Evolutionary conservation across 23 tunicate genomes (phyloP), one percentile per base, ranked within the genome.

Genomic region (Corella eumyota): DNA sequence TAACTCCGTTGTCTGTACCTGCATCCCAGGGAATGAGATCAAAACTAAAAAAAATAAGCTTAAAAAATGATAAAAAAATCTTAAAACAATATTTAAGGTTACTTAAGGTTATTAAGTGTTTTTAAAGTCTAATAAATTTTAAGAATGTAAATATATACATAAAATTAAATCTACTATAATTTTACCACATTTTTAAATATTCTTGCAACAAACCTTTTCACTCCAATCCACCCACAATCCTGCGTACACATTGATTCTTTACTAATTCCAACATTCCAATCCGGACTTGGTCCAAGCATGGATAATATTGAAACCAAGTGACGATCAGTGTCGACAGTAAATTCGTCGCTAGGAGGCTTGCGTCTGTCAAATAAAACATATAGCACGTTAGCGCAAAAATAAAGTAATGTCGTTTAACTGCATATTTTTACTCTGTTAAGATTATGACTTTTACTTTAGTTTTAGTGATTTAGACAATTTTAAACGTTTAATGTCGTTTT

Each of bases 271-370:
- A 88, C 96, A 32, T 88, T 88, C 96, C 96, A 88, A 56, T 88
- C 98, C 3, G 98, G 98, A 56, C 98, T 92, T 15, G 98, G 98
- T 1, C 98, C 98, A 25, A 92, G 38, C 98, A 92, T 92, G 47
- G 80, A 83, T 30, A 83, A n/a, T 13, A 83, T 60, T 0, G 98
- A 83, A 49, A 92, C 81, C 63, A 92, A 37, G 54, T 66, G 81
- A 27, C 85, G 75, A 1, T 32, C 22, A 0, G 35, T 32, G 45
- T 77, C 92, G 24, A 74, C 86, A 24, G 34, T 29, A 63, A 83
- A 83, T 11, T 48, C 48, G 52, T 67, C 75, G 3, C 81, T 66
- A 30, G 77, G 93, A 7, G 93, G 81, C 15, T 77, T 77, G 2
- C 73, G 71, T 53, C 93, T 82, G 61, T 20, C n/a, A n/a, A 20